Conservation (phyloP, 2,888 invertebrate genomes). For the Monochamus alternatus region DNA sequence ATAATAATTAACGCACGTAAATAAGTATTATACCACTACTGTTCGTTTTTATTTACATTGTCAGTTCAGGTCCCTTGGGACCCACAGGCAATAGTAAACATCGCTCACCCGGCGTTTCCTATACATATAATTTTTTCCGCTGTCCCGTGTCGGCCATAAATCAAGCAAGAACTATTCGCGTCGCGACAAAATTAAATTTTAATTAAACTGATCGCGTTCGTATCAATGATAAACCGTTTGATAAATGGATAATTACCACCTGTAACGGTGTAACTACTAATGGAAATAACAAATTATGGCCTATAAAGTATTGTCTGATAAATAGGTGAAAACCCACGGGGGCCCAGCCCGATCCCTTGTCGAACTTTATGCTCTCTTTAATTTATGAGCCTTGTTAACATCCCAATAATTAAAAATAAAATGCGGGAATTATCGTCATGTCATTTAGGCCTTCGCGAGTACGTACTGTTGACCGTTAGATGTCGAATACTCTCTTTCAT, state of each 20-base stretch:
- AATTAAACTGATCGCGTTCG: conserved; percentile 44
- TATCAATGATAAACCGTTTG: conserved; percentile 51
- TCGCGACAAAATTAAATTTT: conserved; percentile 43
- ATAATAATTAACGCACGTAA: too few species aligned
- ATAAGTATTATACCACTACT: not conserved
- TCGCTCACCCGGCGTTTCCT: not conserved
- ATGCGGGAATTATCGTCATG: conserved; percentile 28
- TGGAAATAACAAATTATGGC: conserved; percentile 58
- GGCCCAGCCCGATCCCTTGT: conserved; percentile 52
- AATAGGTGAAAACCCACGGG: conserved; percentile 53
- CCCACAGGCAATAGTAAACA: not conserved
- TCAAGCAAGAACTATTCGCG: conserved; percentile 41
- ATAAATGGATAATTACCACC: conserved; percentile 51
- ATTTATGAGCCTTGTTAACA: conserved; percentile 52
- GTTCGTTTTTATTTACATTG: not conserved
- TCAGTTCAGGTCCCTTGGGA: not conserved
- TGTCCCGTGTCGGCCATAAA: conserved; percentile 23
- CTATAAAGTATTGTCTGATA: conserved; percentile 57
- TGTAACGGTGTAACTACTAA: conserved; percentile 48
- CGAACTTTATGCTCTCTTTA: conserved; percentile 48
- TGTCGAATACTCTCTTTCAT: not conserved
- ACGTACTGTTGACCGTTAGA: not conserved
- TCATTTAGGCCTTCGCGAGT: not conserved
- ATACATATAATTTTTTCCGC: conserved; percentile 9
- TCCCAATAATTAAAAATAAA: conserved; percentile 55